phyloP scores from a whole-genome alignment of 2,888 invertebrate genomes.

The Spilarctia lutea region DNA sequence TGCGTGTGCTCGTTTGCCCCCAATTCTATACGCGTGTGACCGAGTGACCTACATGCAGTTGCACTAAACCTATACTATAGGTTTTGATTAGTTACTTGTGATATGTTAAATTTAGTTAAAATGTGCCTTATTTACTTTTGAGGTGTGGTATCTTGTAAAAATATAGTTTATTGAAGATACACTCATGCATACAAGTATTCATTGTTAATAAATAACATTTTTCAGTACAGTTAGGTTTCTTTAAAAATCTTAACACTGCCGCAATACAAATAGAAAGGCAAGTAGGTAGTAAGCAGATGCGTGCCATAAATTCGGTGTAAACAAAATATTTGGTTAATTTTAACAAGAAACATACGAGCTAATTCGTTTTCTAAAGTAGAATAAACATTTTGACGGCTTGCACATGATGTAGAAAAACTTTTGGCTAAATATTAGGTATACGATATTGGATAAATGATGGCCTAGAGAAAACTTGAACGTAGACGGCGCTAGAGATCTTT shows the following conservation, averaged over 20 bases:
- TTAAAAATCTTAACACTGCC: not conserved
- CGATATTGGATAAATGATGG: not conserved
- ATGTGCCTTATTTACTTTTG: too few species aligned
- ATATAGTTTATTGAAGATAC: not conserved
- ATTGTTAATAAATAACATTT: not conserved
- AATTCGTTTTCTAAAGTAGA: constrained; percentile 47
- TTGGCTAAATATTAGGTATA: not conserved
- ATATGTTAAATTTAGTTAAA: too few species aligned
- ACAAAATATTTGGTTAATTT: constrained; percentile 55
- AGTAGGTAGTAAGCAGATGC: constrained; percentile 24
- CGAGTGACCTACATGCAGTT: too few species aligned
- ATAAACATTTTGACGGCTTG: constrained; percentile 67
- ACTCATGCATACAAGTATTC: not conserved
- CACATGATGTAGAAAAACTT: constrained; percentile 21
- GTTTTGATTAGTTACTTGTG: too few species aligned
- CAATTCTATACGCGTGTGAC: too few species aligned
- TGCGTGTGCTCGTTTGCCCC: too few species aligned
- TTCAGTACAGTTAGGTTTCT: not conserved
- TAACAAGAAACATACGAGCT: constrained; percentile 53
- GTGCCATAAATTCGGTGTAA: constrained; percentile 37
- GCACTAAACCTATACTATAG: too few species aligned
- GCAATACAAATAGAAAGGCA: constrained; percentile 25
- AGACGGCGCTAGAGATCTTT: not conserved
- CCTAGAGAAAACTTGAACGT: not conserved
- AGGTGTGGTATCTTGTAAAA: not conserved